Conservation (phyloP, 2,888 invertebrate genomes). For the Clepsis dumicolana region DNA sequence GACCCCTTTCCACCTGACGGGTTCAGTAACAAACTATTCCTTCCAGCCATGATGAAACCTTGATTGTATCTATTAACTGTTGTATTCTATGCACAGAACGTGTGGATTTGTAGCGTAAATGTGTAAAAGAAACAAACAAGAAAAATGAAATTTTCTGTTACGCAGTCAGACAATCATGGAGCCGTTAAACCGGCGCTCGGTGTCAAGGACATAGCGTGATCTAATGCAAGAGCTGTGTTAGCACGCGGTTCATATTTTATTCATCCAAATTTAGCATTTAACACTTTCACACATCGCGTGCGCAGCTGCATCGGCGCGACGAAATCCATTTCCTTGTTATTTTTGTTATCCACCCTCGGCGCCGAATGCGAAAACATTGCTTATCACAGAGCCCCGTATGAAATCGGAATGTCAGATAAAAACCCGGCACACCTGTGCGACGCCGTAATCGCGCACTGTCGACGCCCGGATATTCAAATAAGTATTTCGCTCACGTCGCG, state of each 20-base stretch:
- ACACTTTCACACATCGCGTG: too few relatives aligned
- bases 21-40: too few relatives aligned
- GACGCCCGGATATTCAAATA: slow-evolving; percentile 32
- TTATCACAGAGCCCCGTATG: slow-evolving; percentile 23
- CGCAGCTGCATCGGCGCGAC: slow-evolving; percentile 21
- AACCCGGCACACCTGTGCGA: slow-evolving; percentile 33
- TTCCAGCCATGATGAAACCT: too few relatives aligned
- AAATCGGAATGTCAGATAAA: slow-evolving; percentile 31
- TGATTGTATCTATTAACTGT: too few relatives aligned
- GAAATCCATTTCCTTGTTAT: slow-evolving; percentile 28
- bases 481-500: slow-evolving; percentile 36
- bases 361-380: slow-evolving; percentile 13
- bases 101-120: too few relatives aligned
- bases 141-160: too few relatives aligned
- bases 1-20: too few relatives aligned
- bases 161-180: neutral
- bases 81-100: too few relatives aligned
- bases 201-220: neutral
- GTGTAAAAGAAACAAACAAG: too few relatives aligned
- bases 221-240: neutral
- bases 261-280: neutral
- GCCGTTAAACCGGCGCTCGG: neutral
- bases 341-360: slow-evolving; percentile 15
- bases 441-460: slow-evolving; percentile 25
- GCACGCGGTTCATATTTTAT: neutral